These are phyloP conservation scores for Acrobasis suavella DNA, from an alignment of 2,888 invertebrate species.

Conservation along the genomic window DNA sequence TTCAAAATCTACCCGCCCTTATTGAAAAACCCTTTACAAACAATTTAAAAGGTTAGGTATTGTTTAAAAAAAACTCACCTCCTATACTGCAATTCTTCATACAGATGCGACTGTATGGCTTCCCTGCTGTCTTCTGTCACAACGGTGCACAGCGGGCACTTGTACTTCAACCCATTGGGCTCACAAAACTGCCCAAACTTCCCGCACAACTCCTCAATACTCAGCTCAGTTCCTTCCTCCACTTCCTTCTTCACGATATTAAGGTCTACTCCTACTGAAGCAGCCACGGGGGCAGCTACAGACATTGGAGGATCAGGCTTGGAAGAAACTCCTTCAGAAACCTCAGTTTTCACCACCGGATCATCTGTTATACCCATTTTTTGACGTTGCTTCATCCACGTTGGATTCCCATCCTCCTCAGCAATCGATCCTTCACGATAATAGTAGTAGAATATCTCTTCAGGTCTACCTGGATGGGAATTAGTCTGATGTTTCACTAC, in stretches of 20 bases:
- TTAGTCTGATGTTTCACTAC: slow-evolving; percentile 83
- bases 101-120: slow-evolving; percentile 86
- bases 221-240: slow-evolving; percentile 32
- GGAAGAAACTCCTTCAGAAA: slow-evolving; percentile 28
- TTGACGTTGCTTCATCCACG: slow-evolving; percentile 64
- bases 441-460: slow-evolving; percentile 77
- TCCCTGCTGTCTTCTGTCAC: slow-evolving; percentile 81
- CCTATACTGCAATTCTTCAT: slow-evolving; percentile 85
- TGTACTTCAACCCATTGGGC: slow-evolving; percentile 79
- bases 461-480: slow-evolving; percentile 75
- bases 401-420: slow-evolving; percentile 57
- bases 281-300: slow-evolving; percentile 20
- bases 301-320: slow-evolving; percentile 1
- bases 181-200: slow-evolving; percentile 66
- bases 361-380: slow-evolving; percentile 35
- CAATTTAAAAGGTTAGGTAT: too few relatives aligned
- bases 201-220: slow-evolving; percentile 56
- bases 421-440: slow-evolving; percentile 71
- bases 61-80: slow-evolving; percentile 68
- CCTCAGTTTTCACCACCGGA: slow-evolving; percentile 53
- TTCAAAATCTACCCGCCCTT: too few relatives aligned
- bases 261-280: slow-evolving; percentile 44
- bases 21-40: too few relatives aligned
- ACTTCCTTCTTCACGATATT: slow-evolving; percentile 66
- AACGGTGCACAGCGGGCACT: slow-evolving; percentile 84